phyloP scores from a whole-genome alignment of 1,140 invertebrate species.

The Dendrolimus punctatus region DNA sequence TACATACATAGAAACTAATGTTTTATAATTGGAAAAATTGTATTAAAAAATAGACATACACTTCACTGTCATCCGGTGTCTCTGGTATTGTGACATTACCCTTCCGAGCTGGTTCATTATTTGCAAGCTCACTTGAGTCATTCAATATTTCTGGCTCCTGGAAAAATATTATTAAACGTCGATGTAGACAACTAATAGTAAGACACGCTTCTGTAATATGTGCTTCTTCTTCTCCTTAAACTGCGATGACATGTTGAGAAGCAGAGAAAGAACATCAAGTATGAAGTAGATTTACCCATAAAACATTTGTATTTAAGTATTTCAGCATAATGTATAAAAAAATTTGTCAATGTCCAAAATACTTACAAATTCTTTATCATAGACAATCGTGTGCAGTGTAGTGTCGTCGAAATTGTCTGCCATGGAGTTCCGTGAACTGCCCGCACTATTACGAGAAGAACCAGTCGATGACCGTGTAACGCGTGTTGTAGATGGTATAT shows the following conservation, averaged over 20 bases:
- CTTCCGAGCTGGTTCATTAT: slow-evolving; percentile 26
- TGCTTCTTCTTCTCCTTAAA: too few species aligned
- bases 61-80: slow-evolving; percentile 51
- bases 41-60: slow-evolving; percentile 28
- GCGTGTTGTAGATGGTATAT: slow-evolving; percentile 6
- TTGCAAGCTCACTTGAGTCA: slow-evolving; percentile 35
- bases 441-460: slow-evolving; percentile 25
- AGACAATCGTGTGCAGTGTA: slow-evolving; percentile 51
- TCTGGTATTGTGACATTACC: slow-evolving; percentile 54
- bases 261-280: too few species aligned
- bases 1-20: too few species aligned
- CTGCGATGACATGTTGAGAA: too few species aligned
- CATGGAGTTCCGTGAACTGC: slow-evolving; percentile 19
- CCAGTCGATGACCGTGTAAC: slow-evolving; percentile 27
- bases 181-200: too few species aligned
- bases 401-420: slow-evolving; percentile 45
- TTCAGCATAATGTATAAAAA: background rate
- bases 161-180: slow-evolving; percentile 6
- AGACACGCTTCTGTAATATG: too few species aligned
- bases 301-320: background rate
- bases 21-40: background rate
- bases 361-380: slow-evolving; percentile 49
- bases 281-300: background rate
- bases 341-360: background rate
- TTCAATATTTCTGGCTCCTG: slow-evolving; percentile 52